Base-by-base conservation (phyloP, 2,113 vertebrate species). In the Epinephelus moara region DNA sequence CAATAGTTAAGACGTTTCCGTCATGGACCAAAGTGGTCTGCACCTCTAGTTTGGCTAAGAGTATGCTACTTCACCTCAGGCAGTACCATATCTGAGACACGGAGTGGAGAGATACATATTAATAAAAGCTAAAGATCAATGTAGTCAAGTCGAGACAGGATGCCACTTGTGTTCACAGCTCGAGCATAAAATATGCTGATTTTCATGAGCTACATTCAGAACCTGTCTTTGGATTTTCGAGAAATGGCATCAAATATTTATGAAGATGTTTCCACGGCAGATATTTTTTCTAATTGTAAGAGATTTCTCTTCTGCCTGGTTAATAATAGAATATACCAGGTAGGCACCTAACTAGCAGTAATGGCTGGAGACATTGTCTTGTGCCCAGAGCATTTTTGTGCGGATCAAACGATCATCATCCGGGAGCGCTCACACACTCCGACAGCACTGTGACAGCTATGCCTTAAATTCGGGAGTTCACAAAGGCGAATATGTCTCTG, bases 251-350 rank as follows among this genome's bases (percentile, higher is more conserved):
- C 49, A 75, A 92, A 89, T 92, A 91, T 91, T 90, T 73, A 94
- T 90, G 76, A 86, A 47, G 72, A 55, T 45, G 75, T 83, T 85
- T 85, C 80, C 73, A 74, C 7, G 23, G 71, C 70, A 78, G 84
- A 78, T 59, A 55, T 56, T 55, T 61, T 88, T 59, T 45, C 11
- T 90, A 93, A 93, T 90, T 89, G 86, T 66, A 47, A 85, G 73
- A 84, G 81, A 85, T 77, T 67, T 80, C 79, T 84, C 74, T 72
- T 72, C 70, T 53, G 75, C 73, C 87, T 84, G 5, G 62, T 91
- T 93, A 91, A 93, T 90, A 90, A 91, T 90, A 81, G 76, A 92
- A 82, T 52, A 88, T 30, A 67, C 79, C 80, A 75, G 83, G 78
- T 74, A 82, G 84, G 71, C 42, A 49, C 50, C 71, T 82, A 62